These are phyloP conservation scores for Lophotriccus pileatus DNA, from an alignment of 2,797 vertebrate genomes.

Conservation along the genomic window DNA sequence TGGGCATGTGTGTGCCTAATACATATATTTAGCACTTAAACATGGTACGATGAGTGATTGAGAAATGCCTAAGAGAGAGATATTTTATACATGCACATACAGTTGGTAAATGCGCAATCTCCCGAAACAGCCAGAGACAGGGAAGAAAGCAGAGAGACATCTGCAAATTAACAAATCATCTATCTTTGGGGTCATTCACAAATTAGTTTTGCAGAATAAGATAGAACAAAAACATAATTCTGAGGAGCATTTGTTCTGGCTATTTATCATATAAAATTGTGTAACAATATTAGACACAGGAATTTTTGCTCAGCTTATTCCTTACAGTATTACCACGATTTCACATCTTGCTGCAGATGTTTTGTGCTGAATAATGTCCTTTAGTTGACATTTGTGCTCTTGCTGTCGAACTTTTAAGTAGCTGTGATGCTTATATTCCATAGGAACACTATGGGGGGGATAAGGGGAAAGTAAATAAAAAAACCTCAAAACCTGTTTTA, in stretches of 20 bases:
- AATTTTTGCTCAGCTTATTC: slow-evolving; percentile 46
- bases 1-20: slow-evolving; percentile 61
- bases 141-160: slow-evolving; percentile 46
- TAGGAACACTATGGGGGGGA: not conserved
- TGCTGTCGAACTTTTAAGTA: not conserved
- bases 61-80: slow-evolving; percentile 59
- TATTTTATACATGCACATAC: slow-evolving; percentile 27
- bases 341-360: slow-evolving; percentile 41
- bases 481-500: not conserved
- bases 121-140: slow-evolving; percentile 12
- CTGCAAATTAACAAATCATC: slow-evolving; percentile 70
- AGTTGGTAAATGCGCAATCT: slow-evolving; percentile 22
- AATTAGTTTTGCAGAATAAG: slow-evolving; percentile 72
- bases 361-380: slow-evolving; percentile 10
- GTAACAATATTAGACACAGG: slow-evolving; percentile 34
- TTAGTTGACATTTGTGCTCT: slow-evolving; percentile 16
- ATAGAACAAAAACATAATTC: slow-evolving; percentile 66
- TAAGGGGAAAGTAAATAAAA: not conserved
- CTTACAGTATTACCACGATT: slow-evolving; percentile 37
- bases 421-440: not conserved
- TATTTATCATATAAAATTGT: slow-evolving; percentile 68
- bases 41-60: slow-evolving; percentile 43
- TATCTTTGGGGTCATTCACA: slow-evolving; percentile 57
- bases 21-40: slow-evolving; percentile 58
- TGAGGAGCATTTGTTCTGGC: slow-evolving; percentile 58